Evolutionary conservation across 2,113 vertebrate genomes (phyloP), one percentile per base, ranked within the genome.

Genomic region (Apaloderma vittatum): DNA sequence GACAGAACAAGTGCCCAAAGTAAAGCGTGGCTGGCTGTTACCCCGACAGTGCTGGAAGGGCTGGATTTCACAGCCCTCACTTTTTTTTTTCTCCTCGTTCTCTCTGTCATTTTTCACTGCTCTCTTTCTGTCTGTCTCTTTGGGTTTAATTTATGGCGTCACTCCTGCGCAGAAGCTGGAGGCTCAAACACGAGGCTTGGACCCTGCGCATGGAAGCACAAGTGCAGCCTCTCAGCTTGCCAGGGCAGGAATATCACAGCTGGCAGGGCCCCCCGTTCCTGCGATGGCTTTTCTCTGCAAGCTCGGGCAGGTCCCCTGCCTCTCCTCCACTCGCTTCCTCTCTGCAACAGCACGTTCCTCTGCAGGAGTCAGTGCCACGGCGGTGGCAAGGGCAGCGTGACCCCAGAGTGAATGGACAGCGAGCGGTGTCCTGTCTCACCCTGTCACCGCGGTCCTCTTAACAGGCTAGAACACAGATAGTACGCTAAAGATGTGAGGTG

Each of bases 401-500:
- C 27, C 71, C 57, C 0, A 0, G 84, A 61, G 75, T 0, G 3
- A 77, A 70, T 1, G 30, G 61, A 71, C 71, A 82, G 80, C 13
- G 3, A 58, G 51, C 62, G 45, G 59, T 1, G 9, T 65, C 70
- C 73, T 79, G 51, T 37, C 48, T 93, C 37, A 23, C 61, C 52
- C 49, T 4, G 1, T 21, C 77, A n/a, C 57, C 5, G 0, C 0
- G 0, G 11, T 52, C 26, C 66, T 79, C 43, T 18, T 10, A 7
- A 26, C 45, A 75, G 82, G n/a, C 26, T 92, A 48, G 72, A 90
- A 36, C n/a, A 36, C 62, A 61, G 37, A 29, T 0, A 59, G 57
- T 4, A 10, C 79, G 63, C 37, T 46, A 48, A 88, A 81, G 71
- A 43, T 6, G 2, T 0, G 3, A 80, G 76, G 11, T 70, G 65